phyloP scores from a whole-genome alignment of 2,113 vertebrate species.

The Cyphomyrus discorhynchus region DNA sequence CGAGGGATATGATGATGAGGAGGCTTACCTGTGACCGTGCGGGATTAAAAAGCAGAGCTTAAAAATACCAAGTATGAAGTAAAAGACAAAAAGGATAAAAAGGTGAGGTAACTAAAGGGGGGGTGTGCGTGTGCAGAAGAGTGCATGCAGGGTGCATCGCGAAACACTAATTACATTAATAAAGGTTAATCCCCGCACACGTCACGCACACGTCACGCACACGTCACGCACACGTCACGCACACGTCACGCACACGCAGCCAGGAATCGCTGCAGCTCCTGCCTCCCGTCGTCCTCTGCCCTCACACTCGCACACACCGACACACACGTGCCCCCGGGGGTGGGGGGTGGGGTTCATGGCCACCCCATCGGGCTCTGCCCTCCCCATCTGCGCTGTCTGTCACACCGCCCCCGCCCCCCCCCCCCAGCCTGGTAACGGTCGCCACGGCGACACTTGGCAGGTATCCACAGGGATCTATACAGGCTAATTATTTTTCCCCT shows the following conservation, averaged over 20 bases:
- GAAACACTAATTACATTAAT: too few species aligned
- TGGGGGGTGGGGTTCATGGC: neutral
- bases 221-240: too few species aligned
- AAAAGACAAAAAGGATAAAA: neutral
- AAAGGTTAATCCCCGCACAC: too few species aligned
- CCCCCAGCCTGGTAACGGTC: neutral
- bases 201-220: too few species aligned
- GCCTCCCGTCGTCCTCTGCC: neutral
- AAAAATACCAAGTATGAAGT: neutral
- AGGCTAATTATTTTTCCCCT: neutral
- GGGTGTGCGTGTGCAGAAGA: neutral
- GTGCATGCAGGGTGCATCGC: neutral
- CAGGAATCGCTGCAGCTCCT: neutral
- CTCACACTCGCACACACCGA: slow-evolving; percentile 1
- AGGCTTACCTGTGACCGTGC: neutral
- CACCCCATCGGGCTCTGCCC: slow-evolving; percentile 8
- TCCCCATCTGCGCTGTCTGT: slow-evolving; percentile 13
- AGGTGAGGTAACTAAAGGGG: neutral
- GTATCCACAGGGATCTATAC: neutral
- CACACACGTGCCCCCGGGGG: neutral
- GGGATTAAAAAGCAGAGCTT: neutral
- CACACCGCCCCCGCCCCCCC: neutral
- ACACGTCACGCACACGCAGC: neutral
- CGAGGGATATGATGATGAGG: neutral
- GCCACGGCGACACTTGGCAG: neutral